Evolutionary conservation across 2,888 invertebrate species (phyloP), one percentile per base, ranked within the genome.

Genomic region (Drosophila multiciliata): DNA sequence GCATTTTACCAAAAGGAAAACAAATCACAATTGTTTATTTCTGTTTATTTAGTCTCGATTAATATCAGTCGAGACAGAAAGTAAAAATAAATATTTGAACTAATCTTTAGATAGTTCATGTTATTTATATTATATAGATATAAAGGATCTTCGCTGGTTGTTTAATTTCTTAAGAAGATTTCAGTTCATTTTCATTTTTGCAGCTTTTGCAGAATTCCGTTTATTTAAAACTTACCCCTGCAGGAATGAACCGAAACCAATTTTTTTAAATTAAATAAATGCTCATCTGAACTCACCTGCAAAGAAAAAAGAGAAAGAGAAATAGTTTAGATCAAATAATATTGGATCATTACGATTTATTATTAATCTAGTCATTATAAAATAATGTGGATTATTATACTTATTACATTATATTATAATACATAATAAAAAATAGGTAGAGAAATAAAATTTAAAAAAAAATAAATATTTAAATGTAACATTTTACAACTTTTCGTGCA

Each of bases 391-490:
- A 20, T 12, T 20, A 12, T 20, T 42, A 11, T 42, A 23, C 23
- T 23, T 23, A 23, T 23, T 23, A 23, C 1, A 23, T 23, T 23
- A 1, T 23, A 23, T 23, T 23, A 23, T 11, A 11, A 20, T 6
- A 20, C 12, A 20, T 3, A 42, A n/a, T 36, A 52, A 12, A 20
- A 3, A 55, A 53, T 38, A 40, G 55, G 33, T 23, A n/a, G 26
- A 50, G 12, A n/a, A 9, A 26, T 45, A 42, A 61, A 35, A 57
- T 26, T 26, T 59, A 26, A 42, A 64, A 71, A 73, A 7, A 20
- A 12, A 6, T 20, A 42, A 42, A 36, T 36, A 36, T 17, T 36
- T 36, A 36, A 36, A 36, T 36, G 36, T 15, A 36, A 36, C 17
- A 17, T 17, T 6, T n/a, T 9, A 40, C 36, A 17, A 40, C n/a